Evolutionary conservation across 2,113 vertebrate species (phyloP), one percentile per base, ranked within the genome.

Genomic region (Colaptes auratus): DNA sequence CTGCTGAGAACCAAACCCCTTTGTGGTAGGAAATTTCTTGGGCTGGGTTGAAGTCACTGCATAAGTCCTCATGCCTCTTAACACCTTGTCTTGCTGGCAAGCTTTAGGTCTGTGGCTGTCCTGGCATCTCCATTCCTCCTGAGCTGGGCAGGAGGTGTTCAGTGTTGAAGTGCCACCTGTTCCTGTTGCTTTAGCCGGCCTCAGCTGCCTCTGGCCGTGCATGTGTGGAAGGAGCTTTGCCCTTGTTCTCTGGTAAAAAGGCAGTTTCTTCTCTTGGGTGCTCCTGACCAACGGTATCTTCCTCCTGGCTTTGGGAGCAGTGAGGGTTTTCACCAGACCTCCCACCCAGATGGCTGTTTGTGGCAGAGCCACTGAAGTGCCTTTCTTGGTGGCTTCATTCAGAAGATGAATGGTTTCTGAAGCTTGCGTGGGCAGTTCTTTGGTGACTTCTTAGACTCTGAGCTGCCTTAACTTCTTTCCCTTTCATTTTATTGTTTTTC

Each of bases 341-440:
- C 96, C 95, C 95, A 95, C 9, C 9, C 79, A 69, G 86, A 33
- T 46, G 79, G 28, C 64, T 77, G 79, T 39, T 44, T 3, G 52
- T 23, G 73, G 53, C 85, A 33, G 39, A 74, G 74, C 64, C 50
- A 15, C 72, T 28, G 30, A 78, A 60, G 48, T 2, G 92, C 84
- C 63, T 20, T 35, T 44, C 53, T 77, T 88, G 92, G 75, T 91
- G 90, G 81, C 35, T 91, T 53, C 23, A 3, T 48, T 81, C 31
- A 16, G 72, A 84, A 58, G 88, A 92, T 77, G 92, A 91, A 95
- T 81, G 76, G 8, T 2, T 48, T 95, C 72, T 91, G 88, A 89
- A 93, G 82, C 52, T 23, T 17, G 67, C 11, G 6, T 67, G 88
- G 89, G 88, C 79, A 18, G 1, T 42, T 12, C 53, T 3, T 78